Conservation (phyloP, 92 coral and sea anemone species). For the Umimayanthus kanabou region DNA sequence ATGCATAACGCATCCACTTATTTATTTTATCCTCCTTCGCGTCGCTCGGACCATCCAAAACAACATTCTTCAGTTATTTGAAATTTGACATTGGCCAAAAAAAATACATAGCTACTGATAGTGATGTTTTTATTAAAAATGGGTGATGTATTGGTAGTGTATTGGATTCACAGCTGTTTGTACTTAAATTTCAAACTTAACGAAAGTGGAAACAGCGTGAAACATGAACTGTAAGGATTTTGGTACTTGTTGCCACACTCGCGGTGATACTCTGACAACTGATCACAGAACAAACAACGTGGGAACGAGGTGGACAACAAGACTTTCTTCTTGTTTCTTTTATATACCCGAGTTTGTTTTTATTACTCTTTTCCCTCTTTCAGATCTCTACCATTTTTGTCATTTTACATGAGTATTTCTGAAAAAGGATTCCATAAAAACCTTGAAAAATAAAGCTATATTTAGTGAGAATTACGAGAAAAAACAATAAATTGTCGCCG, state of each 20-base stretch:
- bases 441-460: neutral
- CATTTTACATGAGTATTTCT: neutral
- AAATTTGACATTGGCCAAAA: too few species aligned
- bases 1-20: too few species aligned
- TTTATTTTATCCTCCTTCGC: too few species aligned
- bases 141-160: neutral
- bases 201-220: neutral
- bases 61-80: too few species aligned
- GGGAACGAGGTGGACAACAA: neutral
- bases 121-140: too few species aligned
- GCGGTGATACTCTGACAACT: neutral
- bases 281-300: neutral
- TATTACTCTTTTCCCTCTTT: neutral
- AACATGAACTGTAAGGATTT: neutral
- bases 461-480: neutral
- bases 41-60: too few species aligned
- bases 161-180: neutral
- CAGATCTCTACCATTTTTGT: constrained; percentile 18
- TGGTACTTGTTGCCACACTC: neutral
- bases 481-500: neutral
- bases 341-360: neutral
- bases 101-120: too few species aligned
- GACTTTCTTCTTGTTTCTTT: neutral
- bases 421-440: neutral
- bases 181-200: neutral